These are phyloP conservation scores for Antheraea yamamai DNA, from an alignment of 2,888 invertebrate species.

Conservation along the genomic window DNA sequence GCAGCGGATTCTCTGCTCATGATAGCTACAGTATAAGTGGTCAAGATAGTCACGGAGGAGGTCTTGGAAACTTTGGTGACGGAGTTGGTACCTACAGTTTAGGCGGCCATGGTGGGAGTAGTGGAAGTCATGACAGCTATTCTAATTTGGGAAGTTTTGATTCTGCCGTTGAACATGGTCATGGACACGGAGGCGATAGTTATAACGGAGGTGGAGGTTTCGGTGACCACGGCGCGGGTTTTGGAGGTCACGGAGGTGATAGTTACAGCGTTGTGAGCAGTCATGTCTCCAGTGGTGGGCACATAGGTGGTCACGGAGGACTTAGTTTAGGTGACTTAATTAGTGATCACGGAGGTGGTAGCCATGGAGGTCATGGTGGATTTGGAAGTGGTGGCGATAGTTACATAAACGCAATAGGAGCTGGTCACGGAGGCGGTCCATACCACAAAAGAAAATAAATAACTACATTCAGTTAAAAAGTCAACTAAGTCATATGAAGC, in stretches of 20 bases:
- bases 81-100: slow-evolving; percentile 33
- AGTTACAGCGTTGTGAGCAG: slow-evolving; percentile 38
- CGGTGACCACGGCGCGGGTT: slow-evolving; percentile 32
- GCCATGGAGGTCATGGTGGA: slow-evolving; percentile 46
- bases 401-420: slow-evolving; percentile 66
- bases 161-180: slow-evolving; percentile 29
- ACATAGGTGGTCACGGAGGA: slow-evolving; percentile 50
- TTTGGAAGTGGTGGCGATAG: slow-evolving; percentile 57
- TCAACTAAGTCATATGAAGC: slow-evolving; percentile 72
- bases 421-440: slow-evolving; percentile 77
- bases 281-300: slow-evolving; percentile 41
- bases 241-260: slow-evolving; percentile 39
- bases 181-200: slow-evolving; percentile 32
- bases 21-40: slow-evolving; percentile 44
- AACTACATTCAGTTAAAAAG: slow-evolving; percentile 34
- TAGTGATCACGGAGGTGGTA: slow-evolving; percentile 42
- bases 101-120: slow-evolving; percentile 34
- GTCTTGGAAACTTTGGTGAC: slow-evolving; percentile 32
- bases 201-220: slow-evolving; percentile 34
- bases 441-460: slow-evolving; percentile 63
- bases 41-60: slow-evolving; percentile 37
- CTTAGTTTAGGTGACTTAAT: slow-evolving; percentile 41
- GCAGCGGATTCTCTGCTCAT: slow-evolving; percentile 35
- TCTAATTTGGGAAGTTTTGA: slow-evolving; percentile 32
- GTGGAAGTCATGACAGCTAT: slow-evolving; percentile 32